Evolutionary conservation across 2,797 vertebrate genomes (phyloP), one percentile per base, ranked within the genome.

Genomic region (Mus minutoides): DNA sequence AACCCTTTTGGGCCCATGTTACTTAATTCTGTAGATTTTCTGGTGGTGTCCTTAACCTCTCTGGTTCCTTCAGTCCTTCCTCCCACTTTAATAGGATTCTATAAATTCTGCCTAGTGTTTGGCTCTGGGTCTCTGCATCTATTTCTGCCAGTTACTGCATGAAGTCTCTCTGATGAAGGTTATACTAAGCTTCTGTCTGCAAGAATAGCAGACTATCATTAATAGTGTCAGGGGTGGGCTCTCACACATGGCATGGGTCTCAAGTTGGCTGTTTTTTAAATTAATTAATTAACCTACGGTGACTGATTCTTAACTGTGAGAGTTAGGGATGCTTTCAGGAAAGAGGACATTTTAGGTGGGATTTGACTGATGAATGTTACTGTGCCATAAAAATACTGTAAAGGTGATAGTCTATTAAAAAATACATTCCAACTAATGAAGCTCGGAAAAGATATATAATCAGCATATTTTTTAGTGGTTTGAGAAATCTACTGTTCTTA

Each of bases 311-410:
- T 83, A 94, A 93, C 26, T 64, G n/a, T 77, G 49, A 67, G n/a
- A 82, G 46, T 84, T 49, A 90, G 56, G 58, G 9, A 88, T 91
- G 31, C 3, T 69, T 91, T 95, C 49, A 56, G 46, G 14, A 54
- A 96, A 73, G 26, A 95, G 43, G 75, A 58, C 34, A 58, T 82
- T 91, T 95, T 88, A 91, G 69, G 14, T 94, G 19, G 75, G 37
- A 79, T n/a, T 76, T 94, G 71, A 92, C 87, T 52, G 40, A 64
- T 90, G 43, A 69, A 75, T 80, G 58, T 34, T 24, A 86, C 31
- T 79, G 49, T 91, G 10, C 11, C 43, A 54, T 24, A 79, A 78
- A 62, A 93, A 86, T 16, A 34, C 5, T 87, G 34, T 22, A 92
- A 83, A 40, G 82, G 43, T 58, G n/a, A 71, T 77, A 58, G 19